phyloP scores from a whole-genome alignment of 2,888 invertebrate genomes.

The Ennomos fuscantarius region DNA sequence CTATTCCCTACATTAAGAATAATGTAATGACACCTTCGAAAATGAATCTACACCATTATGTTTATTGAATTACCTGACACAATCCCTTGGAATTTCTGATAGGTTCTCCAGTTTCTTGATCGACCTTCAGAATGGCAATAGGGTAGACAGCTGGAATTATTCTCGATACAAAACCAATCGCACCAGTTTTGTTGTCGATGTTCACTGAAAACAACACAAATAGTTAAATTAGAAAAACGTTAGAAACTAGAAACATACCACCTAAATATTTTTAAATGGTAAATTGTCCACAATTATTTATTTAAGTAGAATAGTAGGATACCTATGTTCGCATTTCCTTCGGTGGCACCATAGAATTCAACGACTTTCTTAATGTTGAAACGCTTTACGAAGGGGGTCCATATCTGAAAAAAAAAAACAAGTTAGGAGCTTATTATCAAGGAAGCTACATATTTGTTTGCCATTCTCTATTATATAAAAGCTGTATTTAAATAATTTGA shows the following conservation, averaged over 20 bases:
- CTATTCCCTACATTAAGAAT: too few relatives aligned
- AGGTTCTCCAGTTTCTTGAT: conserved; percentile 95
- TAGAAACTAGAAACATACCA: background rate
- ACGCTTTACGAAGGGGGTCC: conserved; percentile 94
- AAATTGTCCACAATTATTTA: too few relatives aligned
- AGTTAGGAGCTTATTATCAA: too few relatives aligned
- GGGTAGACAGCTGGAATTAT: conserved; percentile 96
- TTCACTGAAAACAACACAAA: conserved; percentile 88
- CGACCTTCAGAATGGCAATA: conserved; percentile 96
- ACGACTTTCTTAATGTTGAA: conserved; percentile 94
- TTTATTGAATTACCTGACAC: conserved; percentile 84
- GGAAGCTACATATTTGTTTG: too few relatives aligned
- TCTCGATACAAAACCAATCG: conserved; percentile 97
- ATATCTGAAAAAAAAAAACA: conserved; percentile 87
- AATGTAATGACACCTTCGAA: too few relatives aligned
- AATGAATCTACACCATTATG: too few relatives aligned
- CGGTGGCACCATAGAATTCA: conserved; percentile 99
- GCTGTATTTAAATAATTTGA: too few relatives aligned
- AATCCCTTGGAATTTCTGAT: conserved; percentile 94
- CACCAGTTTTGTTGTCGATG: conserved; percentile 96
- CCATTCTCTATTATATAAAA: too few relatives aligned
- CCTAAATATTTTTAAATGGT: too few relatives aligned
- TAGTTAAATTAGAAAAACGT: background rate
- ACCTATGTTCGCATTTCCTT: conserved; percentile 99
- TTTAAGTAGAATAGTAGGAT: too few relatives aligned